Base-by-base conservation (phyloP, 2,888 invertebrate genomes). In the Thysanoteuthis rhombus region DNA sequence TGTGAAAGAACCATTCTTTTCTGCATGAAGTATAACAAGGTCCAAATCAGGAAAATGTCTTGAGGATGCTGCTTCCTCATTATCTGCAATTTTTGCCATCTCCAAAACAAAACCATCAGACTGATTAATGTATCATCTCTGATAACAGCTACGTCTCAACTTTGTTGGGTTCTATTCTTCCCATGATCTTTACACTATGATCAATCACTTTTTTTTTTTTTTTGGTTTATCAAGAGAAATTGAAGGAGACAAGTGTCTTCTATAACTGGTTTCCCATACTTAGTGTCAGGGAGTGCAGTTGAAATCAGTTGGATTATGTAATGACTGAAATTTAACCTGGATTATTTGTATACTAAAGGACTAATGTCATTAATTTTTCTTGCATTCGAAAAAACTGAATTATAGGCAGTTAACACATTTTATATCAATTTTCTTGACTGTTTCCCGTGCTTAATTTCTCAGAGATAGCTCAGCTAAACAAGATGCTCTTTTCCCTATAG, bases 31-130 rank as follows among this genome's bases (percentile, higher is more conserved):
- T 75, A n/a, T 75, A 75, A n/a, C 19, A 75, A 75, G n/a, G 75
- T 75, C 75, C 75, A 75, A 75, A 75, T 75, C 75, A 75, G 75
- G 75, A 75, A 75, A 75, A 75, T 75, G 75, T 75, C 75, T 75
- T 75, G n/a, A 36, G 75, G 75, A 75, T n/a, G 75, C n/a, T 1
- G 75, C 4, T 75, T 75, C n/a, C 36, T 75, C 75, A 75, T 75
- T 75, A 75, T 75, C 75, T 36, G 75, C 16, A 75, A 58, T 58
- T n/a, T 75, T 75, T 75, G 75, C 75, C 75, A n/a, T 75, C 19
- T 75, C 75, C 75, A 75, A 75, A 75, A n/a, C 75, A 75, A 75
- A n/a, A 75, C 75, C 75, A 75, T 75, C 75, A 75, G 75, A 75
- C 36, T 75, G 75, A 75, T 75, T 75, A 75, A 75, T 75, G 75